phyloP scores from a whole-genome alignment of 2,113 vertebrate genomes.

The Crotalus helleri region DNA sequence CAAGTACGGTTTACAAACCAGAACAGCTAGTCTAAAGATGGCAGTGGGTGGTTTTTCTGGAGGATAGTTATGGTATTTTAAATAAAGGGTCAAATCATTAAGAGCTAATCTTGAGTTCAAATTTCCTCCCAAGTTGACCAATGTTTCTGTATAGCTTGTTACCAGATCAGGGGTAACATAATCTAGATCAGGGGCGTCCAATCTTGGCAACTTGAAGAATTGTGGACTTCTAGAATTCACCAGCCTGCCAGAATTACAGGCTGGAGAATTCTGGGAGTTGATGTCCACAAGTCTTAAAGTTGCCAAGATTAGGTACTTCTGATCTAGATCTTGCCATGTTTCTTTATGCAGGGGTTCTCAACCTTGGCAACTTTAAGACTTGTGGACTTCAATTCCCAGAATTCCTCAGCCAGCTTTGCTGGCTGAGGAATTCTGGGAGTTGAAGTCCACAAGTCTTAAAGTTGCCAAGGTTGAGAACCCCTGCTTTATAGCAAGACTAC shows the following conservation, averaged over 20 bases:
- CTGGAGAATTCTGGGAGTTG: not conserved
- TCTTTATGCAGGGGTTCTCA: too few relatives aligned
- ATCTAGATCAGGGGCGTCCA: not conserved
- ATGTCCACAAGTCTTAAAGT: not conserved
- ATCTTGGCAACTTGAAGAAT: not conserved
- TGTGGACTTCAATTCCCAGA: not conserved
- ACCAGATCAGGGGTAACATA: not conserved
- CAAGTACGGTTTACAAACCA: not conserved
- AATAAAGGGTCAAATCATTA: not conserved
- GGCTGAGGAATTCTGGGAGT: not conserved
- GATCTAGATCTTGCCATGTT: too few relatives aligned
- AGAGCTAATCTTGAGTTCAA: not conserved
- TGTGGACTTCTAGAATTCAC: not conserved
- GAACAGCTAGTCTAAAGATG: not conserved
- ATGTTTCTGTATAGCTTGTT: not conserved
- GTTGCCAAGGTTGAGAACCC: not conserved
- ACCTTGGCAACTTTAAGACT: not conserved
- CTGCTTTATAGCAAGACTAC: not conserved
- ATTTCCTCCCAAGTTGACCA: not conserved
- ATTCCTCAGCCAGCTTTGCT: not conserved
- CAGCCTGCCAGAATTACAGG: not conserved
- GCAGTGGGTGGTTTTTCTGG: not conserved
- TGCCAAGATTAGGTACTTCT: too few relatives aligned
- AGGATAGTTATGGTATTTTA: not conserved
- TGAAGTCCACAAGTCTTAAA: not conserved